Evolutionary conservation across 2,113 vertebrate species (phyloP), one percentile per base, ranked within the genome.

Genomic region (Phyllostomus hastatus): DNA sequence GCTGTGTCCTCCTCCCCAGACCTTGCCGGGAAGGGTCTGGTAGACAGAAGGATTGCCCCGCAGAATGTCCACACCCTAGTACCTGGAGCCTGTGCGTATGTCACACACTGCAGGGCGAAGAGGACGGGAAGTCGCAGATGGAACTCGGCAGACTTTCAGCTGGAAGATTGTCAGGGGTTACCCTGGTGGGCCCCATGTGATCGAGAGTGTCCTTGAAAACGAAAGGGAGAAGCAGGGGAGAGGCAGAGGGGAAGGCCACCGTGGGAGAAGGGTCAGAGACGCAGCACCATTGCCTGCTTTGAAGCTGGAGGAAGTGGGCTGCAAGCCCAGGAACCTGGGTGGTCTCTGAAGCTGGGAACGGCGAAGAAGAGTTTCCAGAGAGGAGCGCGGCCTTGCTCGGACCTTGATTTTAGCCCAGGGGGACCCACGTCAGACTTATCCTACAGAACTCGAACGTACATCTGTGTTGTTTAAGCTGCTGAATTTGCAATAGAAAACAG

Each of bases 231-330:
- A 14, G 26, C 19, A 35, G 61, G 54, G 41, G 48, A 2, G n/a
- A 3, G 41, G 43, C 76, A 19, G 70, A 48, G 31, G 19, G 46
- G 57, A 80, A 67, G n/a, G 66, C 35, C 52, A 7, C 26, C 3
- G 1, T 0, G 26, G 66, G 80, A 57, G 33, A 16, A 24, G 8
- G 43, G 50, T 31, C 31, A 48, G 31, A 8, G 24, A 24, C 1
- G 14, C 22, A 6, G 17, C 22, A 8, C 22, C 1, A 0, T 0
- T 5, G 7, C 3, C 9, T 31, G 31, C 10, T 41, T 28, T 57
- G 54, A 83, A 85, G 41, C 69, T 48, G 43, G 85, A 69, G 50
- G 48, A 90, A 75, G 64, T 33, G n/a, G 57, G 14, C 35, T 41
- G 14, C 0, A 3, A 57, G 52, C n/a, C 31, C 61, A 54, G 19